Conservation (phyloP, 1,140 invertebrate species). For the Augochlora pura region DNA sequence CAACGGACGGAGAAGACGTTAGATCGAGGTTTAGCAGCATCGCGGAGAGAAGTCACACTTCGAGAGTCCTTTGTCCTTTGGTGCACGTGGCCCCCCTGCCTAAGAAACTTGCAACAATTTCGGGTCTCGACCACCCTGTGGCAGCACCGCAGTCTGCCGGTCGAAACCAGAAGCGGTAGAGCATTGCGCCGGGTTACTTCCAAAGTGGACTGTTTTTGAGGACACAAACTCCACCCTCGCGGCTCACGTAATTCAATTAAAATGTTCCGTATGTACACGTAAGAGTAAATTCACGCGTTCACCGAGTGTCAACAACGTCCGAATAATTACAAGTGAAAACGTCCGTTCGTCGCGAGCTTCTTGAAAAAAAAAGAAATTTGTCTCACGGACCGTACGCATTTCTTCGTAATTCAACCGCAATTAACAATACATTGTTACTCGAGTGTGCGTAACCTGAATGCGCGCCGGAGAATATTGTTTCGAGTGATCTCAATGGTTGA, state of each 20-base stretch:
- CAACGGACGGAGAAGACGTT: neutral
- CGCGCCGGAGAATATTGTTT: neutral
- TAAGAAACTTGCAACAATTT: conserved; percentile 46
- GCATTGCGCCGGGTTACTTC: conserved; percentile 46
- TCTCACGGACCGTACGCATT: neutral
- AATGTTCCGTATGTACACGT: neutral
- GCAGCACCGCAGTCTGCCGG: conserved; percentile 59
- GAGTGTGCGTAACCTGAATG: neutral
- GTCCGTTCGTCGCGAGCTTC: neutral
- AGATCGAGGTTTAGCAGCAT: neutral
- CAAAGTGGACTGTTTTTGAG: conserved; percentile 37
- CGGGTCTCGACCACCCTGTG: conserved; percentile 59
- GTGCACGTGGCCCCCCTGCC: conserved; percentile 45
- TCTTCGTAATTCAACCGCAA: neutral
- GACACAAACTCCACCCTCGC: conserved; percentile 31
- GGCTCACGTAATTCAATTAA: conserved; percentile 1
- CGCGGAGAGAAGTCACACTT: neutral
- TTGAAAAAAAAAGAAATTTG: neutral
- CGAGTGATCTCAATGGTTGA: neutral
- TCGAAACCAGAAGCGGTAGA: conserved; percentile 59
- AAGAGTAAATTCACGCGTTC: neutral
- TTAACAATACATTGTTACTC: neutral
- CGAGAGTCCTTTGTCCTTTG: conserved; percentile 13
- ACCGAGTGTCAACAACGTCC: neutral
- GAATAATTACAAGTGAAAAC: neutral